Base-by-base conservation (phyloP, 2,888 invertebrate genomes). In the Hirtodrosophila histrioides region DNA sequence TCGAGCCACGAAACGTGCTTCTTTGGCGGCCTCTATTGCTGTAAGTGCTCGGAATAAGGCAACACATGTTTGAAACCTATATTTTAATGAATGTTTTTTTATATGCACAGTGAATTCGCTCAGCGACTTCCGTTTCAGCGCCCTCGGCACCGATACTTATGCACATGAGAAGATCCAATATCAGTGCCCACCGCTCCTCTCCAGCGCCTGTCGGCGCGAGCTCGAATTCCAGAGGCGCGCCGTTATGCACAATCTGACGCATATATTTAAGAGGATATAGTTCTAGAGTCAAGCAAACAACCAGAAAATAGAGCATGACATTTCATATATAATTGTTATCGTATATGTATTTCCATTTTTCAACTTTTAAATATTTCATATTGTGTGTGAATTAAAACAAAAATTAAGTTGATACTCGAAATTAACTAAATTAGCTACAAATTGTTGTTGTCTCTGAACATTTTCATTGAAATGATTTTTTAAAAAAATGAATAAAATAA, bases 1-100 rank as follows among this genome's bases (percentile, higher is more conserved):
- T 95, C 95, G 0, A 92, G 90, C 3, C 95, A 95, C 81, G 91
- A 90, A 46, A 95, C 95, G 1, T 95, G 95, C 81, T 93, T 95
- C 73, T 91, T 94, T 11, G 83, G 89, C 9, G 92, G 92, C 53
- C 86, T 93, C 24, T 92, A 92, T 73, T 95, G 95, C 76, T 90
- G 95, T 95, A 92, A 93, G 94, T 93, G 12, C 1, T 10, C 7
- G 5, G 11, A 27, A 39, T 3, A 23, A 8, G 39, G 6, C 10
- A 3, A 0, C 36, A 36, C 29, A 35, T 44, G 27, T 36, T 10
- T 11, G 17, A 1, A 17, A 17, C 17, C 17, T 17, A 17, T 0
- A 11, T 31, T 92, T 3, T 4, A 8, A 31, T 9, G 91, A 76
- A 73, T n/a, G 12, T 54, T 17, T 17, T 17, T 17, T 17, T 17